Conservation (phyloP, 2,797 vertebrate species). For the Borostomias antarcticus region DNA sequence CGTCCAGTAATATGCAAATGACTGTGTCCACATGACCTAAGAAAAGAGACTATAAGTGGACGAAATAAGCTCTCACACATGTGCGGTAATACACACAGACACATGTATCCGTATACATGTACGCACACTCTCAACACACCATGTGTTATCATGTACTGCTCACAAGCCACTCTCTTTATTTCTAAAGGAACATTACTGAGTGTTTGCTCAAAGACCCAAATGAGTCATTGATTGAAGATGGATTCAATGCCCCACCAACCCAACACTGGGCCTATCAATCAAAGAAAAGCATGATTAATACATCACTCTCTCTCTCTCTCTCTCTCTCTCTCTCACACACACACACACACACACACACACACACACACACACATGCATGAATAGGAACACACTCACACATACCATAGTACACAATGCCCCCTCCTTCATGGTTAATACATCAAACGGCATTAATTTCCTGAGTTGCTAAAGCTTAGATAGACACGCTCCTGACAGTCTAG, state of each 20-base stretch:
- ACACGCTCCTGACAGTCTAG: constrained; percentile 74
- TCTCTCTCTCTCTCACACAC: constrained; percentile 2
- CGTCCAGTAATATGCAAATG: constrained; percentile 23
- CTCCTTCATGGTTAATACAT: constrained; percentile 82
- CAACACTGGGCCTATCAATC: constrained; percentile 68
- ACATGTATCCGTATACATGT: not conserved
- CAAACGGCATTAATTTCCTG: constrained; percentile 80
- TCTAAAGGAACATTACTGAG: constrained; percentile 64
- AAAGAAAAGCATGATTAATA: constrained; percentile 78
- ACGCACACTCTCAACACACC: constrained; percentile 37
- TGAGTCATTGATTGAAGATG: constrained; percentile 73
- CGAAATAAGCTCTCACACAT: not conserved
- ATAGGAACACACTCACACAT: not conserved
- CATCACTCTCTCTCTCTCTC: constrained; percentile 59
- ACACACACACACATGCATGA: constrained; percentile 1
- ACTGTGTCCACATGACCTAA: not conserved
- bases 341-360: not conserved
- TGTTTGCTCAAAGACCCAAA: constrained; percentile 71
- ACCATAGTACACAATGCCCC: constrained; percentile 62
- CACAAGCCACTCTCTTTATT: constrained; percentile 52
- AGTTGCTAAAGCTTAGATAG: constrained; percentile 78
- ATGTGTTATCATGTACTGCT: constrained; percentile 26
- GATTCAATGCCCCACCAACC: constrained; percentile 64
- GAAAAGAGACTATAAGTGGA: too few relatives aligned
- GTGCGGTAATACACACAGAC: constrained; percentile 10